Conservation (phyloP, 2,113 vertebrate genomes). For the Tinamus guttatus region DNA sequence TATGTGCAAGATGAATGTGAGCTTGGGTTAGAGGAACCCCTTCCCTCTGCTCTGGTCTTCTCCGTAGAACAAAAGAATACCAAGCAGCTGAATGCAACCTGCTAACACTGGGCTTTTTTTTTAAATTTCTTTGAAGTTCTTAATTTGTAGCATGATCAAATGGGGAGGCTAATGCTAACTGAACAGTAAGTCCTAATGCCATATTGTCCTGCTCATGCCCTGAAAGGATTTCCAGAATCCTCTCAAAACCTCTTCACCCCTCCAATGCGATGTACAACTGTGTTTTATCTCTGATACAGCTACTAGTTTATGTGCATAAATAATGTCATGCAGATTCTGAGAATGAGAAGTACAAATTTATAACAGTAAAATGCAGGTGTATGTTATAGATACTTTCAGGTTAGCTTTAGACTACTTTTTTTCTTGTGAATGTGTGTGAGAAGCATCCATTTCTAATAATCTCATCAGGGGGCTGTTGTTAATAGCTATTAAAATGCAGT, state of each 20-base stretch:
- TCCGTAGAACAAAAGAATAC: background rate
- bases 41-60: background rate
- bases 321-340: background rate
- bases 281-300: background rate
- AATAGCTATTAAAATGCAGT: background rate
- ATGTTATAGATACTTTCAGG: background rate
- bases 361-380: background rate
- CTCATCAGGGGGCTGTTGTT: background rate
- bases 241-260: background rate
- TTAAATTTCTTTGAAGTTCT: background rate
- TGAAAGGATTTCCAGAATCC: background rate
- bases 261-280: background rate
- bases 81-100: background rate
- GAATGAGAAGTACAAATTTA: background rate
- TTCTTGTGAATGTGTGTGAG: background rate
- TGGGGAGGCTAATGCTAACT: background rate
- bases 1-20: background rate
- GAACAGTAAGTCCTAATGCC: background rate
- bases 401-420: background rate
- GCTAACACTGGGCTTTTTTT: background rate
- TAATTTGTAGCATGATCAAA: background rate
- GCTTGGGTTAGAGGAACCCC: background rate
- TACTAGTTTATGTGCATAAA: background rate
- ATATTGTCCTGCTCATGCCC: background rate
- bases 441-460: background rate